phyloP scores from a whole-genome alignment of 1,140 invertebrate genomes.

The Pachypeltis micranthus region DNA sequence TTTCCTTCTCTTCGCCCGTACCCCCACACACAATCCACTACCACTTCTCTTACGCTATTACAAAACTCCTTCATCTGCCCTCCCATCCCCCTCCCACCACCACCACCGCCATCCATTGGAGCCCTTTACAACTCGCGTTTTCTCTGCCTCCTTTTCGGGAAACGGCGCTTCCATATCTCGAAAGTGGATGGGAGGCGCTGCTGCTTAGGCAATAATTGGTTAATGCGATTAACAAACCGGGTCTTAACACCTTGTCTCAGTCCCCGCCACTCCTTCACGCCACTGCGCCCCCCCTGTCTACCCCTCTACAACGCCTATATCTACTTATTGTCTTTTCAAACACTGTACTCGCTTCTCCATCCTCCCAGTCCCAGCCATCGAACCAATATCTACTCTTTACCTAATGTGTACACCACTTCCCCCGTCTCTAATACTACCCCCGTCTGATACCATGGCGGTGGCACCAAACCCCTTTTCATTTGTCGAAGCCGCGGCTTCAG shows the following conservation, averaged over 20 bases:
- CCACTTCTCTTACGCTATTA: too few relatives aligned
- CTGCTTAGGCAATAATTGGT: constrained; percentile 21
- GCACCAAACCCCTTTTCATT: too few relatives aligned
- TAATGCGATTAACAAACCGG: constrained; percentile 23
- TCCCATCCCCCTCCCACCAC: neutral
- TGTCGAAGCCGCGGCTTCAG: too few relatives aligned
- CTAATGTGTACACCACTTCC: constrained; percentile 11
- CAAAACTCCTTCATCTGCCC: too few relatives aligned
- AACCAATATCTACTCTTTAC: too few relatives aligned
- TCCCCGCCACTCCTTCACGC: neutral
- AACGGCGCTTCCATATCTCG: constrained; percentile 11
- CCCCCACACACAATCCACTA: too few relatives aligned
- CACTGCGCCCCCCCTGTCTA: neutral
- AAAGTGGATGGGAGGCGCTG: constrained; percentile 9
- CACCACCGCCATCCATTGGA: neutral
- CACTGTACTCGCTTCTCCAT: constrained; percentile 11
- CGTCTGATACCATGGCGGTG: too few relatives aligned
- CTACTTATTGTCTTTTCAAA: constrained; percentile 17
- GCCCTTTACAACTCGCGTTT: too few relatives aligned
- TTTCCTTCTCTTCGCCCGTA: too few relatives aligned
- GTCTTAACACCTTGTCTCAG: constrained; percentile 22
- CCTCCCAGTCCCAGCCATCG: too few relatives aligned
- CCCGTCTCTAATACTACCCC: too few relatives aligned
- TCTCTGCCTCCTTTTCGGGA: constrained; percentile 6
- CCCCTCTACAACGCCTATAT: too few relatives aligned